These are phyloP conservation scores for Chondrosia reniformis DNA, from an alignment of 37 sponge, comb jelly and placozoan genomes.

Conservation along the genomic window DNA sequence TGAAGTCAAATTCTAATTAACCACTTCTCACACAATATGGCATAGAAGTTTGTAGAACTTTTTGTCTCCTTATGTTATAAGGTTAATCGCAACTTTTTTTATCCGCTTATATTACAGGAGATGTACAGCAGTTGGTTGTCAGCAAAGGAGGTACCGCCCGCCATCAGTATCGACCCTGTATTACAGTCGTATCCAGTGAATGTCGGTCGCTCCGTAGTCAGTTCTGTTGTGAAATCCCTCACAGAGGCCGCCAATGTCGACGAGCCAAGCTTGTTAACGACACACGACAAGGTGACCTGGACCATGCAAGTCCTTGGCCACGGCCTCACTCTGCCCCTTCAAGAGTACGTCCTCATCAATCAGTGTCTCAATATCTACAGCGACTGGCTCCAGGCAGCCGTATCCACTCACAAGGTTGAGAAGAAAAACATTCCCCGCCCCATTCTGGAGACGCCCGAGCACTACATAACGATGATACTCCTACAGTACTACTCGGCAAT, in stretches of 20 bases:
- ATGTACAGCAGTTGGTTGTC: constrained; percentile 80
- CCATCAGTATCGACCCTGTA: constrained; percentile 22
- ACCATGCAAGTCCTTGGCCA: constrained; percentile 75
- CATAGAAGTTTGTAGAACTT: too few relatives aligned
- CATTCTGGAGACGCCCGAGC: constrained; percentile 39
- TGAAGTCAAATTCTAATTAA: too few relatives aligned
- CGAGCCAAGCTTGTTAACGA: not conserved
- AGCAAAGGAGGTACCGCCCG: constrained; percentile 21
- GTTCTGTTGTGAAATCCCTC: constrained; percentile 54
- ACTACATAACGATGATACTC: constrained; percentile 52
- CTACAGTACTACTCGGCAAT: constrained; percentile 53
- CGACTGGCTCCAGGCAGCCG: constrained; percentile 58
- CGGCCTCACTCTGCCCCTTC: constrained; percentile 72
- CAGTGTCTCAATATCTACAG: constrained; percentile 63
- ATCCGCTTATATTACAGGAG: too few relatives aligned
- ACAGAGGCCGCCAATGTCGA: not conserved
- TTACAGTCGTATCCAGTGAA: constrained; percentile 30
- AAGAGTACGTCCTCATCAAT: constrained; percentile 33
- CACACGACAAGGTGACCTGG: constrained; percentile 67
- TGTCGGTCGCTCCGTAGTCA: constrained; percentile 53
- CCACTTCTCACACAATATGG: too few relatives aligned
- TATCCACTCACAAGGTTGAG: not conserved
- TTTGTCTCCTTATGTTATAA: too few relatives aligned
- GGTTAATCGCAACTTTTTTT: too few relatives aligned
- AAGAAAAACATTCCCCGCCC: constrained; percentile 52